phyloP scores from a whole-genome alignment of 2,888 invertebrate species.

The Drosophila mimetica region DNA sequence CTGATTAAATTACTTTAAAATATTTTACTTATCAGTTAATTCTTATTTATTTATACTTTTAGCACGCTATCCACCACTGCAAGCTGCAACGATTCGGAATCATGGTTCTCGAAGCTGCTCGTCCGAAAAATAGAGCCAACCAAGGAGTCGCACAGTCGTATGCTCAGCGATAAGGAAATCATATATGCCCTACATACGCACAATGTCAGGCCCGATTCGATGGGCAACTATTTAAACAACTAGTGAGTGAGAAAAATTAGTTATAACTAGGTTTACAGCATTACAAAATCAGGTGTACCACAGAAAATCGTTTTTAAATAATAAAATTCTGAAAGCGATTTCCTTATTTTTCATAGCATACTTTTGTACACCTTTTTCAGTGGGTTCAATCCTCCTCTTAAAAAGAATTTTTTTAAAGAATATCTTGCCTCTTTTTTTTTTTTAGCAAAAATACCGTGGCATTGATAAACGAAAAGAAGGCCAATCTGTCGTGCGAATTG shows the following conservation, averaged over 20 bases:
- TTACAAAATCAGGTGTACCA: no score
- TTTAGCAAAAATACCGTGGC: slow-evolving; percentile 91
- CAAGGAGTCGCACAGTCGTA: slow-evolving; percentile 97
- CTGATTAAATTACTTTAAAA: neutral
- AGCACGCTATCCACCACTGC: slow-evolving; percentile 77
- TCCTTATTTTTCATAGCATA: neutral
- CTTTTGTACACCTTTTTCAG: neutral
- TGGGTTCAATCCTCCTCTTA: neutral
- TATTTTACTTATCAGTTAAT: neutral
- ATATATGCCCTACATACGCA: slow-evolving; percentile 98
- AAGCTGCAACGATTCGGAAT: slow-evolving; percentile 85
- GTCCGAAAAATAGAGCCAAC: slow-evolving; percentile 97
- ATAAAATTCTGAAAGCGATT: no score
- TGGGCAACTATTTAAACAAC: slow-evolving; percentile 93
- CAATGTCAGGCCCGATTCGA: slow-evolving; percentile 95
- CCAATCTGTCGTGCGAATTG: slow-evolving; percentile 92
- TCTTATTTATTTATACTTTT: neutral
- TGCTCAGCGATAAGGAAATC: slow-evolving; percentile 97
- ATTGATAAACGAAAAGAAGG: slow-evolving; percentile 90
- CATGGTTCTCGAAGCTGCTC: slow-evolving; percentile 95
- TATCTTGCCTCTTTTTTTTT: neutral
- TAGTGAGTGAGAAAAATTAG: slow-evolving; percentile 94
- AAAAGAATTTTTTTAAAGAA: neutral
- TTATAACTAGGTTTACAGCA: no score
- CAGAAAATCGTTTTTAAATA: no score